A percentile compares a stretch with the other conserved stretches of the same genome.
These are phyloP conservation scores for Drosophila grimshawi DNA, from an alignment of 1,140 invertebrate species.

Conservation along the genomic window DNA sequence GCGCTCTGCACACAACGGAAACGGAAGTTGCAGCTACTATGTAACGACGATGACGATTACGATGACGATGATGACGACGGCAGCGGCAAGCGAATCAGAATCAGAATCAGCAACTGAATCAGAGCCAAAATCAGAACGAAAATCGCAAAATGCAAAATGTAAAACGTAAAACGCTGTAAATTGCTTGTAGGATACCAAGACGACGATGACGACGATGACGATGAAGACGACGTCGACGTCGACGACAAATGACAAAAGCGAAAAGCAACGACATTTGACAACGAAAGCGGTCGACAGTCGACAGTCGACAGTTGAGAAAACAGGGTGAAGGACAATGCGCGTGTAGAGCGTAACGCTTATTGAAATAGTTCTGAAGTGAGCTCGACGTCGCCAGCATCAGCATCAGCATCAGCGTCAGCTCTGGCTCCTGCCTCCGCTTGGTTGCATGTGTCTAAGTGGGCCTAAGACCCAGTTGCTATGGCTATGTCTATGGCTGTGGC, in stretches of 20 bases:
- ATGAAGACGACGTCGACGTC: background rate
- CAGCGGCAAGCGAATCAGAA: slow-evolving; percentile 42
- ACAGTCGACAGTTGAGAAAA: slow-evolving; percentile 40
- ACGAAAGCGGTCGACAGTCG: slow-evolving; percentile 38
- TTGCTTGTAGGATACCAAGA: slow-evolving; percentile 61
- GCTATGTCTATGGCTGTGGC: slow-evolving; percentile 9
- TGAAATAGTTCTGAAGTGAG: slow-evolving; percentile 82
- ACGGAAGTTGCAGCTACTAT: slow-evolving; percentile 40
- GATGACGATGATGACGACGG: background rate
- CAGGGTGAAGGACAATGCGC: slow-evolving; percentile 80
- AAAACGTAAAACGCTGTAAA: slow-evolving; percentile 60
- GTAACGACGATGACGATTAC: background rate
- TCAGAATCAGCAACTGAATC: slow-evolving; percentile 31
- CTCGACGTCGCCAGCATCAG: slow-evolving; percentile 59
- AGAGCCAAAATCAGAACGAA: slow-evolving; percentile 66
- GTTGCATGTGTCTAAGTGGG: slow-evolving; percentile 30
- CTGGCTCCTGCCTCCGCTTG: slow-evolving; percentile 14
- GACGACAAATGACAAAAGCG: slow-evolving; percentile 34
- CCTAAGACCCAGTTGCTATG: slow-evolving; percentile 31
- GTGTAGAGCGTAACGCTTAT: slow-evolving; percentile 73
- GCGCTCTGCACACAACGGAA: slow-evolving; percentile 39
- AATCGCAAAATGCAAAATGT: slow-evolving; percentile 75
- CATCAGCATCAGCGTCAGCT: slow-evolving; percentile 32
- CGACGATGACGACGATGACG: slow-evolving; percentile 1
- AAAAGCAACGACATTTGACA: slow-evolving; percentile 41